These are phyloP conservation scores for Coecobrya sp. DNA, from an alignment of 2,888 invertebrate species.

Conservation along the genomic window DNA sequence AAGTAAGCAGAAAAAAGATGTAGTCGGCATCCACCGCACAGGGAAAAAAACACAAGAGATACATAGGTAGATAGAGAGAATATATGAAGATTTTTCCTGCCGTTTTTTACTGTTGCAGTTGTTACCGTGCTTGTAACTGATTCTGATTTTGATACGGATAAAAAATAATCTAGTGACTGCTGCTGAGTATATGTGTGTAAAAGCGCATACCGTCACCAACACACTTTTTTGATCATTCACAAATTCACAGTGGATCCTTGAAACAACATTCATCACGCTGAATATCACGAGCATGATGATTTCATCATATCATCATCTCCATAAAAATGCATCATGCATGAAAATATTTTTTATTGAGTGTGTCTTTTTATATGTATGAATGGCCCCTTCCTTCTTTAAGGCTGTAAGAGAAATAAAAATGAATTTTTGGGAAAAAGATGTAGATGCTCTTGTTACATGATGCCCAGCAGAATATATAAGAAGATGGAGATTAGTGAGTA, in stretches of 20 bases:
- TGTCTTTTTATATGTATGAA: background rate
- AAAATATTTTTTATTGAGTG: background rate
- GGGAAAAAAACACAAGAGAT: constrained; percentile 1
- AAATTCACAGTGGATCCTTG: constrained; percentile 3
- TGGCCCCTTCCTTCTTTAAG: too few relatives aligned
- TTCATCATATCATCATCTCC: background rate
- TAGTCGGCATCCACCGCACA: background rate
- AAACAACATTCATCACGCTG: constrained; percentile 33
- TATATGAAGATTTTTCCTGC: too few relatives aligned
- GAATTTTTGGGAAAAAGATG: too few relatives aligned
- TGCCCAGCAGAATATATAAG: background rate
- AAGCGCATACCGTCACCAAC: too few relatives aligned
- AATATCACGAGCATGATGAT: background rate
- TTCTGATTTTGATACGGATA: constrained; percentile 28
- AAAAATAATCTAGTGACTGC: background rate
- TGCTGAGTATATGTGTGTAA: too few relatives aligned
- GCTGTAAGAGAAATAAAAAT: too few relatives aligned
- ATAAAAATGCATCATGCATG: constrained; percentile 13
- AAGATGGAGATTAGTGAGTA: background rate
- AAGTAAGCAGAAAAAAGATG: constrained; percentile 11
- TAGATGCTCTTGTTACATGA: too few relatives aligned
- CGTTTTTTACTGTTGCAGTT: background rate
- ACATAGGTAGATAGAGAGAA: background rate
- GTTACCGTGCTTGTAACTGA: background rate
- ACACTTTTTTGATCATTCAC: background rate